Conservation (phyloP, 2,797 vertebrate genomes). For the Percopsis omiscomaycus region DNA sequence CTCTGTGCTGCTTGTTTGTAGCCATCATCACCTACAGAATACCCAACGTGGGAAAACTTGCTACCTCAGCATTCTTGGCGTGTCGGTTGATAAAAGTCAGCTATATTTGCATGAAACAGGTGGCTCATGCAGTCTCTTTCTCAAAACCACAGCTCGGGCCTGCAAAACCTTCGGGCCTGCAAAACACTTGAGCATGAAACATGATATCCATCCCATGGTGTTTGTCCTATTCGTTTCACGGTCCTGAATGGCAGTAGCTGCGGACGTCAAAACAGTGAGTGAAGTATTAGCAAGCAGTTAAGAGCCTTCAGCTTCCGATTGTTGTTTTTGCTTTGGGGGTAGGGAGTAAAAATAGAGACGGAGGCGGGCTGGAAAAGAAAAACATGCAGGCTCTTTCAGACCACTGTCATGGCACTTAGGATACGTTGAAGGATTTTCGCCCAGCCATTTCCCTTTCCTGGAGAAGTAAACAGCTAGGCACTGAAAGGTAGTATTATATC, state of each 20-base stretch:
- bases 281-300: slow-evolving; percentile 60
- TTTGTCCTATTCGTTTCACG: slow-evolving; percentile 54
- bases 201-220: slow-evolving; percentile 55
- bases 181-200: slow-evolving; percentile 58
- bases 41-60: slow-evolving; percentile 7
- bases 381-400: slow-evolving; percentile 76
- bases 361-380: slow-evolving; percentile 51
- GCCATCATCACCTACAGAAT: slow-evolving; percentile 14
- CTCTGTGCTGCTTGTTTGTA: slow-evolving; percentile 33
- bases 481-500: slow-evolving; percentile 78
- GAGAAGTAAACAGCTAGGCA: slow-evolving; percentile 72
- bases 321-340: slow-evolving; percentile 63
- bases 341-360: slow-evolving; percentile 64
- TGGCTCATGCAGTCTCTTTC: slow-evolving; percentile 24
- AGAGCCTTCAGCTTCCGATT: slow-evolving; percentile 70
- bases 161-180: slow-evolving; percentile 17
- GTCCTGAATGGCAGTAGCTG: slow-evolving; percentile 60
- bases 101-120: slow-evolving; percentile 44
- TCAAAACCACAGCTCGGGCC: slow-evolving; percentile 27
- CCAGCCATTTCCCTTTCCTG: slow-evolving; percentile 71
- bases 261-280: slow-evolving; percentile 71
- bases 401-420: slow-evolving; percentile 78
- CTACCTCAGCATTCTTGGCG: slow-evolving; percentile 31
- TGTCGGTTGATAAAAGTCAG: slow-evolving; percentile 34
- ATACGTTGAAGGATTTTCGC: slow-evolving; percentile 77